Evolutionary conservation across 2,888 invertebrate species (phyloP).

Genomic region (Polyploca ridens): DNA sequence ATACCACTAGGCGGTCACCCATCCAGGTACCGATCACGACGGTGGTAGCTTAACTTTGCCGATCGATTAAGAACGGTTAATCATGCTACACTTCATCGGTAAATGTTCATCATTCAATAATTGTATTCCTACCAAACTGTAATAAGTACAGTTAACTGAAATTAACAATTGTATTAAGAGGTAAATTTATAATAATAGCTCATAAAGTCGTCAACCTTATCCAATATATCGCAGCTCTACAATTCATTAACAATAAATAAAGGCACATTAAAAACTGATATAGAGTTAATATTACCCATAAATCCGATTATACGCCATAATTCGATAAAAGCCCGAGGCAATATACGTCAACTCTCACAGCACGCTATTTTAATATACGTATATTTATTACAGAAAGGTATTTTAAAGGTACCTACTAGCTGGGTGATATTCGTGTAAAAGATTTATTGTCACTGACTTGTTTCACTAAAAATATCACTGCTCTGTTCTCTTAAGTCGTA

Average conservation of each 20-base stretch:
- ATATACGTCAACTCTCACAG: constrained; percentile 26
- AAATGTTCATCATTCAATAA: too few species aligned
- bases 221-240: neutral
- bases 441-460: neutral
- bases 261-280: neutral
- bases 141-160: too few species aligned
- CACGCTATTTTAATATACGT: constrained; percentile 22
- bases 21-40: too few species aligned
- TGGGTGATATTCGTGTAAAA: neutral
- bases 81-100: too few species aligned
- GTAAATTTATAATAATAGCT: too few species aligned
- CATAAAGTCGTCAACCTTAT: neutral
- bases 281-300: neutral
- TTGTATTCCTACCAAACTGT: too few species aligned
- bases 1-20: too few species aligned
- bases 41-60: too few species aligned
- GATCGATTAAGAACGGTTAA: too few species aligned
- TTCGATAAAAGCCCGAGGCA: constrained; percentile 30
- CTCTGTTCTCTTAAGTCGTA: too few species aligned
- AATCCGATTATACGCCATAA: constrained; percentile 23
- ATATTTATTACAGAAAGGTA: constrained; percentile 14
- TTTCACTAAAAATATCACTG: too few species aligned
- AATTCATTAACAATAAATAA: constrained; percentile 6
- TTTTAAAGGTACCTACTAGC: neutral
- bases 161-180: too few species aligned